These are phyloP conservation scores for Kudoa iwatai DNA, from an alignment of 30 jellyfish, hydroid and myxozoan genomes.

Conservation along the genomic window DNA sequence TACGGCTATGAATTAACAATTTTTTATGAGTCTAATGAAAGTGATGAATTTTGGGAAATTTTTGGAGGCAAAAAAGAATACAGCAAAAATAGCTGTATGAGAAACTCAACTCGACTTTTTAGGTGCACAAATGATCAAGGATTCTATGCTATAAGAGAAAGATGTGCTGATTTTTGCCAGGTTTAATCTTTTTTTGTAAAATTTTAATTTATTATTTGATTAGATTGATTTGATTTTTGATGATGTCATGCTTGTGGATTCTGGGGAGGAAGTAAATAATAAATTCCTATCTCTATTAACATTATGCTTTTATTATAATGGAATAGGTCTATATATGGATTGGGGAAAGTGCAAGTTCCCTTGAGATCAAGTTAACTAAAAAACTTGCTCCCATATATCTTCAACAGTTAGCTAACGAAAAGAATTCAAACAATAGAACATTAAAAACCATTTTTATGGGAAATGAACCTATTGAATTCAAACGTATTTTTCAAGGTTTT, in stretches of 20 bases:
- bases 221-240: conserved; percentile 91
- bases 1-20: too few relatives aligned
- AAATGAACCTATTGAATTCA: background rate
- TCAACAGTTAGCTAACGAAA: background rate
- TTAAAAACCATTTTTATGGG: background rate
- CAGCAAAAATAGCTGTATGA: background rate
- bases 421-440: background rate
- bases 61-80: conserved; percentile 69
- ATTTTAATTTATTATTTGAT: background rate
- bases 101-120: conserved; percentile 30
- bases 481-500: conserved; percentile 1
- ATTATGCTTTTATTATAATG: background rate
- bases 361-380: conserved; percentile 64
- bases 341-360: conserved; percentile 82
- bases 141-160: conserved; percentile 66
- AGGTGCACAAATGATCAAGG: conserved; percentile 94
- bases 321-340: conserved; percentile 52
- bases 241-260: conserved; percentile 90
- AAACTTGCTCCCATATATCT: conserved; percentile 69
- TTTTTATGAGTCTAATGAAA: conserved; percentile 93
- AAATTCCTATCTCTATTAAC: background rate
- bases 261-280: conserved; percentile 77
- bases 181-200: conserved; percentile 3
- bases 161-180: conserved; percentile 94
- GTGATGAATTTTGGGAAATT: conserved; percentile 89